Evolutionary conservation across 2,888 invertebrate genomes (phyloP).

Genomic region (Latheticus oryzae): DNA sequence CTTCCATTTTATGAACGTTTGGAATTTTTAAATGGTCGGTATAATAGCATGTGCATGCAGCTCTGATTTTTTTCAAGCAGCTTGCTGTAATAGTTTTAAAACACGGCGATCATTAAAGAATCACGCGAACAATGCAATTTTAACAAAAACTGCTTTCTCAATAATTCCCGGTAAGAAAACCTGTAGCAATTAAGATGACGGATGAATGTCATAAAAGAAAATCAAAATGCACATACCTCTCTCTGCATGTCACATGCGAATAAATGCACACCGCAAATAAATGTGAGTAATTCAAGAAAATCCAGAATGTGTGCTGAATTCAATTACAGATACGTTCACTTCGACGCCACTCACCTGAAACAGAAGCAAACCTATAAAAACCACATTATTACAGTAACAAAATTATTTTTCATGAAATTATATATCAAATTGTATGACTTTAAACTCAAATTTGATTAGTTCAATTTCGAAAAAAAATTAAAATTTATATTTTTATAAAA

Average conservation of each 20-base stretch:
- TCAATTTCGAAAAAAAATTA: too few relatives aligned
- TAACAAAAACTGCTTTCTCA: constrained; percentile 52
- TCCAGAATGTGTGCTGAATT: constrained; percentile 60
- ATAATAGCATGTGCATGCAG: constrained; percentile 44
- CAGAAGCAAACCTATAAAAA: constrained; percentile 42
- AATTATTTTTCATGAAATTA: too few relatives aligned
- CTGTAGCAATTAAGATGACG: constrained; percentile 61
- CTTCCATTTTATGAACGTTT: constrained; percentile 31
- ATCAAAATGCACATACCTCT: constrained; percentile 61
- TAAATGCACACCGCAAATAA: constrained; percentile 54
- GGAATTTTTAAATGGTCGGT: constrained; percentile 41
- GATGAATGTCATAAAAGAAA: constrained; percentile 56
- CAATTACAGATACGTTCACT: constrained; percentile 42
- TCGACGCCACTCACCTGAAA: constrained; percentile 54
- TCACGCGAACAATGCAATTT: constrained; percentile 56
- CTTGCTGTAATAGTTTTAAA: constrained; percentile 46
- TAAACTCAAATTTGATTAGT: too few relatives aligned
- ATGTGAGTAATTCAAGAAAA: constrained; percentile 58
- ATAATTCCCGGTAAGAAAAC: constrained; percentile 58
- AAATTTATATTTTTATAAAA: too few relatives aligned
- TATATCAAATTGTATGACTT: too few relatives aligned
- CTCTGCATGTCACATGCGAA: constrained; percentile 57
- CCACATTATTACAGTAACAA: too few relatives aligned
- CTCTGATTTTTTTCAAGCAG: constrained; percentile 36
- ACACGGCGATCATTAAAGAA: constrained; percentile 54